Evolutionary conservation across 1,140 invertebrate genomes (phyloP).

Genomic region (Nasonia giraulti): DNA sequence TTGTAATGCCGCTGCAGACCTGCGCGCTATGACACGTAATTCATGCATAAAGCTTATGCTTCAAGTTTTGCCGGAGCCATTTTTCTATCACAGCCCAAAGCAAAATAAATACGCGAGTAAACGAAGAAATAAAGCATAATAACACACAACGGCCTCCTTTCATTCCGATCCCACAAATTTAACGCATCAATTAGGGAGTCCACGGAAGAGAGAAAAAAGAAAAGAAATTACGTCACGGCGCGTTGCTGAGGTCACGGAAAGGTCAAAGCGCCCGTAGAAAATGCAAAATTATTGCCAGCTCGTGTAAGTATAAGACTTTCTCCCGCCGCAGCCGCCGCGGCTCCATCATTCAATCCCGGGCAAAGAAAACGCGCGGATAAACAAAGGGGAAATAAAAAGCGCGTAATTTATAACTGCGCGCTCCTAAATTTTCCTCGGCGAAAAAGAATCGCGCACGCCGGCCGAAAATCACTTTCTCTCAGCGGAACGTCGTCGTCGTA

Average conservation of each 20-base stretch:
- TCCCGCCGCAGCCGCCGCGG: not conserved
- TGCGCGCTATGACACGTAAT: not conserved
- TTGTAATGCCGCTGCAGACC: conserved; percentile 5
- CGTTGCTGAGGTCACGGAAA: conserved; percentile 13
- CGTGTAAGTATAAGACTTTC: conserved; percentile 19
- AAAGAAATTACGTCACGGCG: not conserved
- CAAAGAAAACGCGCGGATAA: not conserved
- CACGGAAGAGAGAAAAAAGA: too few relatives aligned
- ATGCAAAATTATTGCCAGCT: conserved; percentile 28
- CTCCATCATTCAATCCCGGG: not conserved
- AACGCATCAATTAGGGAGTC: conserved; percentile 24
- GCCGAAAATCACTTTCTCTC: conserved; percentile 7
- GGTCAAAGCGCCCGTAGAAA: conserved; percentile 30
- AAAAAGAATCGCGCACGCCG: not conserved
- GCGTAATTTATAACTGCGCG: conserved; percentile 6
- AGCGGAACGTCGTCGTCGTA: not conserved
- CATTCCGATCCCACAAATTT: not conserved
- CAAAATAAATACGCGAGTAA: too few relatives aligned
- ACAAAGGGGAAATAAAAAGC: conserved; percentile 12
- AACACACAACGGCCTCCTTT: not conserved
- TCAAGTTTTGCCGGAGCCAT: too few relatives aligned
- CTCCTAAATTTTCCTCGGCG: conserved; percentile 32
- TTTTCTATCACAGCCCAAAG: not conserved
- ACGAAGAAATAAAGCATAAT: not conserved
- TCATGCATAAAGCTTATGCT: not conserved